phyloP scores from a whole-genome alignment of 30 jellyfish, hydroid and myxozoan genomes.

The Cassiopea xamachana region DNA sequence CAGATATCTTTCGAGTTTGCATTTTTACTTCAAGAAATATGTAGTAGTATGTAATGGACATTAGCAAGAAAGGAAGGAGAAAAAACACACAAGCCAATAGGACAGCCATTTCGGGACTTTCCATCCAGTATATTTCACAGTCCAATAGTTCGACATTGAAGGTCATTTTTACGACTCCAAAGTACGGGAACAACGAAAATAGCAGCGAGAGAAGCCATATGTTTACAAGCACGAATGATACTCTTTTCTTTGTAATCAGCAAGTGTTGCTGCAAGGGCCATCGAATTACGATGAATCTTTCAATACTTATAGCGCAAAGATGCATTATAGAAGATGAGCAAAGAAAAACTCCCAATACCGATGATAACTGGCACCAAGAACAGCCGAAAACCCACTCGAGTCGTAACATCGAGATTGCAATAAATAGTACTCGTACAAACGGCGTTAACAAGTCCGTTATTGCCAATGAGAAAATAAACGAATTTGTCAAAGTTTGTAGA shows the following conservation, averaged over 20 bases:
- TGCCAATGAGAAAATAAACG: conserved; percentile 81
- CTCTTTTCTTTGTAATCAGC: conserved; percentile 56
- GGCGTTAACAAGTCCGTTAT: conserved; percentile 86
- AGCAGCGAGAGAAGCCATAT: conserved; percentile 82
- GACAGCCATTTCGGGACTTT: conserved; percentile 66
- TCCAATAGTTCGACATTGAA: conserved; percentile 72
- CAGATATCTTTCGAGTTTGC: conserved; percentile 70
- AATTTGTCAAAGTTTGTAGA: conserved; percentile 79
- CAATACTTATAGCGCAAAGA: conserved; percentile 84
- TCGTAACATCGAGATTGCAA: conserved; percentile 74
- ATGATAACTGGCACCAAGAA: conserved; percentile 85
- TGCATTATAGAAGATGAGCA: conserved; percentile 87
- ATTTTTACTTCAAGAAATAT: conserved; percentile 67
- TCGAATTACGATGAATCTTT: conserved; percentile 76
- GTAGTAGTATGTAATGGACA: conserved; percentile 60
- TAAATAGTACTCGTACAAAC: conserved; percentile 65
- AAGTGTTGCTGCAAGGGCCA: conserved; percentile 72
- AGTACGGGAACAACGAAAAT: conserved; percentile 80
- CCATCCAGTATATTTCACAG: conserved; percentile 76
- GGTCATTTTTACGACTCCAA: conserved; percentile 66
- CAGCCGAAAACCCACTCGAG: conserved; percentile 90
- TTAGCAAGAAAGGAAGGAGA: conserved; percentile 63
- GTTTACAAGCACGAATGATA: conserved; percentile 26
- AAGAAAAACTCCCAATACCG: conserved; percentile 79
- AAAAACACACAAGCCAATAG: conserved; percentile 55